Conservation (phyloP, 2,797 vertebrate species). For the Spondyliosoma cantharus region DNA sequence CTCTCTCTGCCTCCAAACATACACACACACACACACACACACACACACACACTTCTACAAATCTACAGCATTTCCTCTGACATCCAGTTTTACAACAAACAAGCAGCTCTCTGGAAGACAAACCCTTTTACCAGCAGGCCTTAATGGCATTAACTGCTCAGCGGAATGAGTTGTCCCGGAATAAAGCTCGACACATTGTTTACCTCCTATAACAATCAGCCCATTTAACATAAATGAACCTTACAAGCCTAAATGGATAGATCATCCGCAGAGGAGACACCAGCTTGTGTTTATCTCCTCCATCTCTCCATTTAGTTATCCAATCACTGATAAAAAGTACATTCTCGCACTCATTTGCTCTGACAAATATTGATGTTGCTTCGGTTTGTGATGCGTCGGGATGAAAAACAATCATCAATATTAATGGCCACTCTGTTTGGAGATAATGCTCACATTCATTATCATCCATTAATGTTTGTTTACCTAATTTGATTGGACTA, state of each 20-base stretch:
- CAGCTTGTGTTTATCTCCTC: constrained; percentile 64
- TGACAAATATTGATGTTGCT: constrained; percentile 70
- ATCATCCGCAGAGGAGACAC: constrained; percentile 59
- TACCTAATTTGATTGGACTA: constrained; percentile 70
- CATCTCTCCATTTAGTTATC: constrained; percentile 65
- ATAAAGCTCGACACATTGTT: constrained; percentile 68
- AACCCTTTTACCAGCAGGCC: constrained; percentile 45
- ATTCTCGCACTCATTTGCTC: constrained; percentile 53
- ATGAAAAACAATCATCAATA: constrained; percentile 71
- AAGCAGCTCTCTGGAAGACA: constrained; percentile 43
- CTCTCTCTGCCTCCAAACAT: too few species aligned
- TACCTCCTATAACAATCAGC: constrained; percentile 69
- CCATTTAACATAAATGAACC: constrained; percentile 71
- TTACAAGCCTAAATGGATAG: constrained; percentile 66
- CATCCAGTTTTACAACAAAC: constrained; percentile 24
- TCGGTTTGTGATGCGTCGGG: constrained; percentile 46
- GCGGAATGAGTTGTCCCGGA: constrained; percentile 58
- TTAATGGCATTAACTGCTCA: constrained; percentile 64
- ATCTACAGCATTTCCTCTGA: neutral
- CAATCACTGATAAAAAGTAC: constrained; percentile 67
- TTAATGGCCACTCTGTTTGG: constrained; percentile 70
- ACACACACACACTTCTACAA: neutral
- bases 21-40: neutral
- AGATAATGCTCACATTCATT: constrained; percentile 76
- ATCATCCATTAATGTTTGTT: constrained; percentile 78